Base-by-base conservation (phyloP, 2,797 vertebrate genomes). In the Liasis olivaceus region DNA sequence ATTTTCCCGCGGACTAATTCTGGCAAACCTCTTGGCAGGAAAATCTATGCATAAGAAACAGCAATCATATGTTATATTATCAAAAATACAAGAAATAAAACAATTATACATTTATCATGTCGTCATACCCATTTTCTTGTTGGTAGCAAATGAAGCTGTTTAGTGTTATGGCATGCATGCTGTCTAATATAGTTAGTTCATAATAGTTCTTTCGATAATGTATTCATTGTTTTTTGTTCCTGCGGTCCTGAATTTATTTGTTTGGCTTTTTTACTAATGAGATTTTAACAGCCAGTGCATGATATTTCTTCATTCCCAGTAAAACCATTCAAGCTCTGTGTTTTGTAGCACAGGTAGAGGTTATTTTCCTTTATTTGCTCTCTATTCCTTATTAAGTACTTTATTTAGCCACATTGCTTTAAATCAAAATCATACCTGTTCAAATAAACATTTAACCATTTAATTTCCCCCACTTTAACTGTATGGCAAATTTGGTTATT, bases 321-420 rank as follows among this genome's bases (percentile, higher is more conserved):
- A 0, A 66, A 47, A 15, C 54, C 77, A 91, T 84, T 89, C 1
- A 54, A 92, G 91, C 91, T 90, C 20, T 62, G 0, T 36, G 47
- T 6, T 58, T 87, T 69, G 5, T 87, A 89, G 1, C 6, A 36
- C 17, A 14, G 63, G 3, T 11, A 12, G 69, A 93, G 3, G 14
- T 58, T 31, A 9, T 72, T 31, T 64, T 93, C 92, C 24, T 92
- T 88, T 93, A 59, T 87, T 93, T 94, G 3, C 4, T 90, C 31
- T 87, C 62, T 63, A 1, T 5, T 59, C 5, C 5, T 89, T 85
- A 92, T 85, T 93, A 47, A 31, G 2, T 85, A 91, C 93, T 59
- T n/a, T 31, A 91, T 90, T 56, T 1, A 87, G 17, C 4, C 86
- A 90, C 36, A 5, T 4, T 94, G 17, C 0, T 85, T 0, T 58